Percentiles rank a stretch among this genome's conserved stretches.
phyloP scores from a whole-genome alignment of 1,140 invertebrate species.

The Sarcophaga bullata region DNA sequence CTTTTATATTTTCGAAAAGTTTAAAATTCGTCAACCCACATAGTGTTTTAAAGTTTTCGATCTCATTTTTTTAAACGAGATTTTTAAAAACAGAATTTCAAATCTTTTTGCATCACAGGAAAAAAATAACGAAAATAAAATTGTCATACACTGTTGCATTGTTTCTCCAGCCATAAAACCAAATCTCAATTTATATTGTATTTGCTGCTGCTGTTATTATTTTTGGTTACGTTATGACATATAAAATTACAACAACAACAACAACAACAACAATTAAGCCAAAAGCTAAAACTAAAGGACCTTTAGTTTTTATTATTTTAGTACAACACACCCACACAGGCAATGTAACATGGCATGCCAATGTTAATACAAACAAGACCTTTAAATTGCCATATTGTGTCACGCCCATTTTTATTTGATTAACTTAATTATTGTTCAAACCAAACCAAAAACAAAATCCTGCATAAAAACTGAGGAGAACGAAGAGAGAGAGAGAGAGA shows the following conservation, averaged over 20 bases:
- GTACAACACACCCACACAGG: no score
- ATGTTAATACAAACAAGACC: neutral
- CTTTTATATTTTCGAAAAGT: no score
- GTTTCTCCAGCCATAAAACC: neutral
- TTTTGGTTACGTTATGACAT: neutral
- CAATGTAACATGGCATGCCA: no score
- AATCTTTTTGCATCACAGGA: no score
- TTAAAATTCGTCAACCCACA: no score
- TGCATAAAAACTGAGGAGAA: no score
- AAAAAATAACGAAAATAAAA: neutral
- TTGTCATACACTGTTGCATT: neutral
- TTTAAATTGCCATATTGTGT: slow-evolving; percentile 7
- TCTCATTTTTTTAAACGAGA: no score
- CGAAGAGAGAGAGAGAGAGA: no score
- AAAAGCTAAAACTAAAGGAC: neutral
- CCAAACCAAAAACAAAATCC: neutral
- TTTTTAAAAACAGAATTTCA: no score
- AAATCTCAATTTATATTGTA: neutral
- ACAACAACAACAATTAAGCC: neutral
- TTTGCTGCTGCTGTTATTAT: neutral
- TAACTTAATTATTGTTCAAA: slow-evolving; percentile 1
- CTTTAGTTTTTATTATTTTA: slow-evolving; percentile 1
- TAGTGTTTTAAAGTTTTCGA: no score
- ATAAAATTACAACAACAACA: neutral
- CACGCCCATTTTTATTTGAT: slow-evolving; percentile 13